Base-by-base conservation (phyloP, 2,888 invertebrate species). In the Deilephila porcellus region DNA sequence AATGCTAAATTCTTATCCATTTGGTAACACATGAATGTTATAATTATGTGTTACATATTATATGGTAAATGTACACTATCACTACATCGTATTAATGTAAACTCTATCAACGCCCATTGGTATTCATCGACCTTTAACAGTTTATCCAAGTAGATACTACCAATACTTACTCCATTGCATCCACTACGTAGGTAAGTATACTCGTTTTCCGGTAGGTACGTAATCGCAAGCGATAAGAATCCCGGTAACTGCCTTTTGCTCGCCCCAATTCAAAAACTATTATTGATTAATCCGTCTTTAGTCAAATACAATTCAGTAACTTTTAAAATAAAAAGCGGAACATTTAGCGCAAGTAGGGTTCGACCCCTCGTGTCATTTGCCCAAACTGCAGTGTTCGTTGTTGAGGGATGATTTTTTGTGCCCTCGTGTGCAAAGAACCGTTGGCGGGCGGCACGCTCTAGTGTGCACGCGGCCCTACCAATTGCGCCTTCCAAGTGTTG, bases 401-500 rank as follows among this genome's bases (percentile, higher is more conserved):
- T 25, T 14, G 37, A 64, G 67, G 67, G 67, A 67, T 52, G 45
- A 17, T 67, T 67, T 32, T 64, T 52, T 67, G 67, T 67, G 11
- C 45, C 67, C 52, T 32, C 32, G 17, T 52, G 60, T 56, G 45
- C 45, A 11, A 25, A 64, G 25, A 73, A 70, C 52, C 60, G 70
- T 63, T 45, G 60, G 59, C 32, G 67, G n/a, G 67, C 45, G 14
- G 52, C 67, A 67, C 67, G 67, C 77, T 74, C 71, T 72, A 77
- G 76, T 85, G 80, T 85, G 82, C 78, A 83, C 82, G 78, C 78
- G 62, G 80, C 83, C 74, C 76, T 80, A 81, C 76, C 77, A 81
- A 82, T 76, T 80, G 78, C 81, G 84, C 79, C 80, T 78, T 76
- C 80, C 71, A 77, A 77, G 76, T 80, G 79, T 76, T 79, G 84